Percentiles rank a stretch among this genome's conserved stretches.
Conservation (phyloP, 2,113 vertebrate genomes). For the Setophaga kirtlandii region DNA sequence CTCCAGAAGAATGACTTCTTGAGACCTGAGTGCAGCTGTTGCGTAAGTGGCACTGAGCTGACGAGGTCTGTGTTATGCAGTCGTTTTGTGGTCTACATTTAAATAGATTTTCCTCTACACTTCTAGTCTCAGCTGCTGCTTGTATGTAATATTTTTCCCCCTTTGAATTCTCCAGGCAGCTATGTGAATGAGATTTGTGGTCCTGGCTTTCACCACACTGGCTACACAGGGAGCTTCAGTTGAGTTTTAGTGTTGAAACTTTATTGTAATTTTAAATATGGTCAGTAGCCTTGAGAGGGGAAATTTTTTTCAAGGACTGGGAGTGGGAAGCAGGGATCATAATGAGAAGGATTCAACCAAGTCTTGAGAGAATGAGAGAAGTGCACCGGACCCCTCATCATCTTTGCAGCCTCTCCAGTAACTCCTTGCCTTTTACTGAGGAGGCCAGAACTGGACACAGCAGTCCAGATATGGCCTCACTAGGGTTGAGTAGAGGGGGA, state of each 20-base stretch:
- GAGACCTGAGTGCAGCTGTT: not conserved
- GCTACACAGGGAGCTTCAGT: not conserved
- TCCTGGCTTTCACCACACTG: not conserved
- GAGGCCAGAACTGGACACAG: too few relatives aligned
- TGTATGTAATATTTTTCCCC: not conserved
- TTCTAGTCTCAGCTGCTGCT: not conserved
- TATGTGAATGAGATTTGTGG: not conserved
- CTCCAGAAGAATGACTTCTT: slow-evolving; percentile 15
- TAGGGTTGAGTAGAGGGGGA: too few relatives aligned
- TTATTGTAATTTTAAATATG: not conserved
- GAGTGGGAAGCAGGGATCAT: not conserved
- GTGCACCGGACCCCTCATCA: not conserved
- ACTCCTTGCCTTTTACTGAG: not conserved
- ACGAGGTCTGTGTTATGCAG: not conserved
- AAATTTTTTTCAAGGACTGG: not conserved
- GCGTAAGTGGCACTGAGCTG: not conserved
- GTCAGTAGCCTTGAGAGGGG: not conserved
- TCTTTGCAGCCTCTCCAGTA: not conserved
- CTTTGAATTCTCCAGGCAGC: not conserved
- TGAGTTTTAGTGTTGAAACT: not conserved
- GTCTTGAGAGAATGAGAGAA: not conserved
- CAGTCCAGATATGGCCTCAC: too few relatives aligned
- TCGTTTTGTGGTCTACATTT: slow-evolving; percentile 31
- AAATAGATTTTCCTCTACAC: slow-evolving; percentile 39
- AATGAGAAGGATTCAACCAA: not conserved